phyloP scores from a whole-genome alignment of 2,797 vertebrate genomes.

The Peromyscus aztecus region DNA sequence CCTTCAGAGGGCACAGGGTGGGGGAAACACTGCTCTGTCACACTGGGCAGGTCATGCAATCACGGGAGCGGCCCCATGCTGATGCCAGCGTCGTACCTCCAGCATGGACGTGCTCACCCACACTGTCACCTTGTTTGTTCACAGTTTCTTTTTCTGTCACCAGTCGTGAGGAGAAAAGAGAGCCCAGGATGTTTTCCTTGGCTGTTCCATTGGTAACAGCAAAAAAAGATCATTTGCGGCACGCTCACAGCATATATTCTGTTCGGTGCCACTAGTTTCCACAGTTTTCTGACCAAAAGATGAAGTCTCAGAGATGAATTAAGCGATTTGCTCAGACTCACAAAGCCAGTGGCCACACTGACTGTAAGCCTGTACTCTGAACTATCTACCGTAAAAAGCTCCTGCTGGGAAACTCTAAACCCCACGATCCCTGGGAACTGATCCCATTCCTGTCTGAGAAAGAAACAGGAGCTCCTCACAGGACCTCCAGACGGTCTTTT shows the following conservation, averaged over 20 bases:
- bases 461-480: background rate
- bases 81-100: background rate
- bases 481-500: background rate
- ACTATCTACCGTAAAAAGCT: background rate
- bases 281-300: background rate
- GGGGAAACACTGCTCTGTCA: too few species aligned
- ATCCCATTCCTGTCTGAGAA: background rate
- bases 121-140: background rate
- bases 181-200: background rate
- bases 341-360: background rate
- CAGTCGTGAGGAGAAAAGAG: background rate
- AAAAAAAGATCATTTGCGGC: background rate
- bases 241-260: background rate
- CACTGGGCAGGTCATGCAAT: background rate
- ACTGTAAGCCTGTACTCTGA: background rate
- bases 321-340: background rate
- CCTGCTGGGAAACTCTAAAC: background rate
- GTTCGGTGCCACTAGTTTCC: background rate
- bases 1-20: background rate
- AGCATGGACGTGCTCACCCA: accelerated
- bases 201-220: background rate
- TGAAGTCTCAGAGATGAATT: background rate
- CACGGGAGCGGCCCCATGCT: background rate
- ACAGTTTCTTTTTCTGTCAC: background rate
- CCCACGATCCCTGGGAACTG: too few species aligned